A percentile compares a stretch with the other conserved stretches of the same genome.
These are phyloP conservation scores for Nemoura dubitans DNA, from an alignment of 2,888 invertebrate species.

Conservation along the genomic window DNA sequence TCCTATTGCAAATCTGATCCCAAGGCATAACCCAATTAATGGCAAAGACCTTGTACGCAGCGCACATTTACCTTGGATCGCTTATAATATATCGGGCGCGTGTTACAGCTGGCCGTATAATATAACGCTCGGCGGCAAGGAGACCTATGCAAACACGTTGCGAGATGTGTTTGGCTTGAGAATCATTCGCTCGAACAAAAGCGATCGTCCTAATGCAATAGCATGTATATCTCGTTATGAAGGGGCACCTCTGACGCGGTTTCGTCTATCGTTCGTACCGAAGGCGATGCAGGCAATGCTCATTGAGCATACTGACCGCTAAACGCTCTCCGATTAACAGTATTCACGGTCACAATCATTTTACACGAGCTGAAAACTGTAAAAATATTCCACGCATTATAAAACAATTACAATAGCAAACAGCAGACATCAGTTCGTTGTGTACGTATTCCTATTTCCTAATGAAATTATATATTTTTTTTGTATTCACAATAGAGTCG, in stretches of 20 bases:
- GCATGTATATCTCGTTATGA: too few species aligned
- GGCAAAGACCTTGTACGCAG: conserved; percentile 8
- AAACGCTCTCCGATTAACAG: neutral
- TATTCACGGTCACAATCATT: neutral
- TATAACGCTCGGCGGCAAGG: neutral
- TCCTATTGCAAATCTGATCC: neutral
- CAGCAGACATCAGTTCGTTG: neutral
- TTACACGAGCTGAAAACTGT: neutral
- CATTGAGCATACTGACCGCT: neutral
- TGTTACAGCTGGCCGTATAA: neutral
- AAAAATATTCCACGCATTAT: neutral
- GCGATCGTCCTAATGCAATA: neutral
- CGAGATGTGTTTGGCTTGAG: neutral
- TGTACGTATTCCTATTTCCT: too few species aligned
- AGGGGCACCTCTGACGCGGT: too few species aligned
- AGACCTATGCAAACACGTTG: neutral
- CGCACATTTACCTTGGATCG: conserved; percentile 20
- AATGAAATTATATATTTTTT: neutral
- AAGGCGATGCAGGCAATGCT: neutral
- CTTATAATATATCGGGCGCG: neutral
- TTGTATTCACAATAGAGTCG: neutral
- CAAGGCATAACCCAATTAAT: conserved; percentile 26
- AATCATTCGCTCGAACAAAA: neutral
- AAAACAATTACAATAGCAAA: neutral
- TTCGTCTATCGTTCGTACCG: too few species aligned